phyloP scores from a whole-genome alignment of 1,140 invertebrate species.

The Euborellia annulipes region DNA sequence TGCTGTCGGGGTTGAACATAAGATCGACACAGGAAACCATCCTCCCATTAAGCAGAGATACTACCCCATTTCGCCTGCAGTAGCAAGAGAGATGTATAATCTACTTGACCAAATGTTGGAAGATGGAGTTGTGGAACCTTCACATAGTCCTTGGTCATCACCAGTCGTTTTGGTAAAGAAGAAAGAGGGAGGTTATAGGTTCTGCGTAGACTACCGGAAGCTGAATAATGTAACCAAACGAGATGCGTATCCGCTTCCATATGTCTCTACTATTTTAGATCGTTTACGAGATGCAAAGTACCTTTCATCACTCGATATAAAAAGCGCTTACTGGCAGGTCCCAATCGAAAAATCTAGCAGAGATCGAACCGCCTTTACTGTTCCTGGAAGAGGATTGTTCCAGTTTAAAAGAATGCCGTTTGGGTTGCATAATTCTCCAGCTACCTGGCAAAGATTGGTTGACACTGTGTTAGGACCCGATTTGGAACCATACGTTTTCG shows the following conservation, averaged over 20 bases:
- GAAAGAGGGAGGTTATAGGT: too few species aligned
- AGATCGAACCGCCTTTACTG: constrained; percentile 31
- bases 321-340: constrained; percentile 21
- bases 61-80: too few species aligned
- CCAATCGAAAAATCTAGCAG: constrained; percentile 15
- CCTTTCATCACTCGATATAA: constrained; percentile 24
- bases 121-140: too few species aligned
- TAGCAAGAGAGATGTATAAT: too few species aligned
- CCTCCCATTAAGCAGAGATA: too few species aligned
- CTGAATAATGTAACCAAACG: constrained; percentile 24
- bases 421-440: constrained; percentile 24
- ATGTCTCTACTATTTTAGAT: constrained; percentile 25
- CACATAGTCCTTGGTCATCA: too few species aligned
- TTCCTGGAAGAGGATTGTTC: constrained; percentile 19
- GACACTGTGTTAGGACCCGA: constrained; percentile 13
- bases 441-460: constrained; percentile 20
- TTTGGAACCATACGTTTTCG: constrained; percentile 4
- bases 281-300: constrained; percentile 16
- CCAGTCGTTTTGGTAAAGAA: too few species aligned
- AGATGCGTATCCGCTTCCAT: constrained; percentile 28
- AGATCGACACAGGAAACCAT: too few species aligned
- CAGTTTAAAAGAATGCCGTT: constrained; percentile 23
- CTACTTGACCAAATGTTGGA: too few species aligned
- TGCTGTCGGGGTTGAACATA: too few species aligned
- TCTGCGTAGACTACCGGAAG: constrained; percentile 24